Conservation (phyloP, 2,888 invertebrate species). For the Hemistola chrysoprasaria region DNA sequence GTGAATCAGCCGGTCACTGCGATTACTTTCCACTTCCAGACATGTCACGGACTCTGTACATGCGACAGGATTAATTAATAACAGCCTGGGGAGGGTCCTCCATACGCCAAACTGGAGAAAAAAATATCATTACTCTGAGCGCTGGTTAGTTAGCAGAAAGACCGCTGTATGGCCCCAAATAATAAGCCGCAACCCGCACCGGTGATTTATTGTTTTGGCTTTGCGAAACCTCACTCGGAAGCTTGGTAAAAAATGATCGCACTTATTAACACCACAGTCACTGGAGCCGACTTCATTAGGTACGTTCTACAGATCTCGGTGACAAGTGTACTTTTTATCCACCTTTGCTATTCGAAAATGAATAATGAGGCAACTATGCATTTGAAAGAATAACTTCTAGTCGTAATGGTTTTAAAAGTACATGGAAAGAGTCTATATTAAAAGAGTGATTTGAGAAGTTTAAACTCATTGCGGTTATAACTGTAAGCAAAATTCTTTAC, state of each 20-base stretch:
- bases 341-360: constrained; percentile 37
- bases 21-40: constrained; percentile 54
- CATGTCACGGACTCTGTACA: constrained; percentile 50
- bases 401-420: no score
- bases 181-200: constrained; percentile 69
- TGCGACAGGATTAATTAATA: constrained; percentile 66
- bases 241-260: constrained; percentile 76
- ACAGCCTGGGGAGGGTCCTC: constrained; percentile 45
- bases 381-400: no score
- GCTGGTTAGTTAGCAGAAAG: constrained; percentile 67
- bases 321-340: constrained; percentile 42
- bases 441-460: constrained; percentile 52
- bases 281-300: constrained; percentile 64
- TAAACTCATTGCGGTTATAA: constrained; percentile 56
- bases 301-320: constrained; percentile 53
- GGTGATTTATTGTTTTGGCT: constrained; percentile 78
- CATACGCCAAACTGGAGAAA: constrained; percentile 48
- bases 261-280: constrained; percentile 72
- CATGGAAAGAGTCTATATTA: constrained; percentile 9
- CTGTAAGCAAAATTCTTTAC: constrained; percentile 70
- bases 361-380: no score
- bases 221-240: constrained; percentile 73
- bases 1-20: constrained; percentile 36
- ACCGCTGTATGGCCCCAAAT: constrained; percentile 66
- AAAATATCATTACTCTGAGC: constrained; percentile 63